Evolutionary conservation across 1,140 invertebrate species (phyloP).

Genomic region (Hyles euphorbiae): DNA sequence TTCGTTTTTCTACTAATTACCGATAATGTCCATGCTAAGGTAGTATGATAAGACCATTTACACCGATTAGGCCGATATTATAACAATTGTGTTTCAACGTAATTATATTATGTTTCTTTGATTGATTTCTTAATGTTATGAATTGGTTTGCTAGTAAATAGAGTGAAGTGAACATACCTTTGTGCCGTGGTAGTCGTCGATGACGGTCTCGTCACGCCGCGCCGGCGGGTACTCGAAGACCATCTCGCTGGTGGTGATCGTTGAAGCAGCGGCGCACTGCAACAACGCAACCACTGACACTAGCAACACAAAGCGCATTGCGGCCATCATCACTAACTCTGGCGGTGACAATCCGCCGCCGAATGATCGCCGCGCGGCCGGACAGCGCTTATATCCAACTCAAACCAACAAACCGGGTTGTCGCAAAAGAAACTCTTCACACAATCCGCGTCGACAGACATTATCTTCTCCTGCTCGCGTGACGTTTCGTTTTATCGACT

Average conservation of each 20-base stretch:
- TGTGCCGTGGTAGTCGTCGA: constrained; percentile 89
- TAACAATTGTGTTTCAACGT: too few species aligned
- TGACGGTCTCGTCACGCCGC: constrained; percentile 84
- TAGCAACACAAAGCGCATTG: constrained; percentile 25
- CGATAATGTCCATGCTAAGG: too few species aligned
- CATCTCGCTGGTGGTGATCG: constrained; percentile 49
- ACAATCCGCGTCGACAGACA: not conserved
- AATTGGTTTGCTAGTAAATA: not conserved
- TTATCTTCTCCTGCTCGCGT: not conserved
- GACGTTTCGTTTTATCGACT: constrained; percentile 1
- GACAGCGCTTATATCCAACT: constrained; percentile 30
- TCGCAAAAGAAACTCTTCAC: too few species aligned
- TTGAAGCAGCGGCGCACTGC: constrained; percentile 50
- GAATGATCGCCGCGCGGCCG: constrained; percentile 30
- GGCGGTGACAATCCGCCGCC: constrained; percentile 24
- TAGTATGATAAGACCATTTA: too few species aligned
- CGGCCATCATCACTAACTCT: constrained; percentile 29
- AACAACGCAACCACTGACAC: constrained; percentile 50
- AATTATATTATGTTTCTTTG: too few species aligned
- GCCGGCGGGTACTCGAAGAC: constrained; percentile 83
- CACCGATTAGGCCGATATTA: too few species aligned
- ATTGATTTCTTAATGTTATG: too few species aligned
- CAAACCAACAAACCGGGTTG: not conserved
- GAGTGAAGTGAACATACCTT: constrained; percentile 78
- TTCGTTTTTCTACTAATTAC: too few species aligned